Percentiles rank a stretch among this genome's conserved stretches.
These are phyloP conservation scores for Eupithecia tripunctaria DNA, from an alignment of 2,888 invertebrate genomes.

Conservation along the genomic window DNA sequence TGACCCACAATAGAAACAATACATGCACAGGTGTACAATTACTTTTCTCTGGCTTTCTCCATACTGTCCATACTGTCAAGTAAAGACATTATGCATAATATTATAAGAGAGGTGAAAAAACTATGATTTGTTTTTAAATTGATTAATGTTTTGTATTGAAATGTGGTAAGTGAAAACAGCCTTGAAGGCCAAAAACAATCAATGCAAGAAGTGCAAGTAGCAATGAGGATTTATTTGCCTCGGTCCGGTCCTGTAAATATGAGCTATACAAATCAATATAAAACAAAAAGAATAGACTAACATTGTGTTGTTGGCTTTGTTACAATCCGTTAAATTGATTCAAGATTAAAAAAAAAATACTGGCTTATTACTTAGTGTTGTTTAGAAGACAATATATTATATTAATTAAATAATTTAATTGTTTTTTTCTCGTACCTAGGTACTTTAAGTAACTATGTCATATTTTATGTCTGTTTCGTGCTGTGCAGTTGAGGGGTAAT, in stretches of 20 bases:
- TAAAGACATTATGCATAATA: not conserved
- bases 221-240: not conserved
- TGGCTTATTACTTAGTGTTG: too few species aligned
- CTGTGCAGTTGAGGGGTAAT: too few species aligned
- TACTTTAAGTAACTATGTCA: too few species aligned
- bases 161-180: not conserved
- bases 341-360: too few species aligned
- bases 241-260: not conserved
- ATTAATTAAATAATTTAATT: too few species aligned
- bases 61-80: not conserved
- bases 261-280: not conserved
- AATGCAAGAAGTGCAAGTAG: not conserved
- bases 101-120: not conserved
- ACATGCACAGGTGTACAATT: not conserved
- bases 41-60: not conserved
- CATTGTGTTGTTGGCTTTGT: too few species aligned
- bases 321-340: too few species aligned
- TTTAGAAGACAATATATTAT: too few species aligned
- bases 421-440: too few species aligned
- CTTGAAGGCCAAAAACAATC: not conserved
- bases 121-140: not conserved
- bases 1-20: slow-evolving; percentile 8
- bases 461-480: too few species aligned
- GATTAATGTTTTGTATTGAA: not conserved
- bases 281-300: too few species aligned